Evolutionary conservation across 2,888 invertebrate species (phyloP).

Genomic region (Oxycera nigricornis): DNA sequence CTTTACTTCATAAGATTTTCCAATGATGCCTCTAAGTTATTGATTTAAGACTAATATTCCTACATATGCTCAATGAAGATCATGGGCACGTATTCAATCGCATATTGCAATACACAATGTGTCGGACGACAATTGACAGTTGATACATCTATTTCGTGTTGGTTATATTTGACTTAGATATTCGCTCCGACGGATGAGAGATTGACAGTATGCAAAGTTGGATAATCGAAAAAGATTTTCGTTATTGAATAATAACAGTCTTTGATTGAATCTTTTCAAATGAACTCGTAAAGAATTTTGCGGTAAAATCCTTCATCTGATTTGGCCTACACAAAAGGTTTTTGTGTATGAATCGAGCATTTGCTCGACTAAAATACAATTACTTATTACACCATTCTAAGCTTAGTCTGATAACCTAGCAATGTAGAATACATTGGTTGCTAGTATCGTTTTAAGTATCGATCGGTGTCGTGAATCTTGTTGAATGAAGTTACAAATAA

Average conservation of each 20-base stretch:
- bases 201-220: conserved; percentile 31
- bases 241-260: conserved; percentile 31
- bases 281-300: conserved; percentile 19
- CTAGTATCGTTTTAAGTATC: background rate
- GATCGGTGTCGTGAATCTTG: background rate
- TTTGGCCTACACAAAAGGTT: conserved; percentile 23
- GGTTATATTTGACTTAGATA: conserved; percentile 32
- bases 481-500: background rate
- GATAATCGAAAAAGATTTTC: conserved; percentile 6
- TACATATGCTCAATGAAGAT: no score
- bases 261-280: conserved; percentile 36
- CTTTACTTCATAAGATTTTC: no score
- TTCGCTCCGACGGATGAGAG: conserved; percentile 13
- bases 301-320: conserved; percentile 26
- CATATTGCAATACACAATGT: no score
- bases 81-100: no score
- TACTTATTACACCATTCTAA: background rate
- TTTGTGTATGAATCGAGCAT: background rate
- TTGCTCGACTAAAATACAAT: background rate
- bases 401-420: background rate
- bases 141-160: conserved; percentile 5
- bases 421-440: background rate
- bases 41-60: no score
- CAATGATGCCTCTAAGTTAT: no score
- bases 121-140: conserved; percentile 5